These are phyloP conservation scores for Sympetrum striolatum DNA, from an alignment of 2,888 invertebrate species.

Conservation along the genomic window DNA sequence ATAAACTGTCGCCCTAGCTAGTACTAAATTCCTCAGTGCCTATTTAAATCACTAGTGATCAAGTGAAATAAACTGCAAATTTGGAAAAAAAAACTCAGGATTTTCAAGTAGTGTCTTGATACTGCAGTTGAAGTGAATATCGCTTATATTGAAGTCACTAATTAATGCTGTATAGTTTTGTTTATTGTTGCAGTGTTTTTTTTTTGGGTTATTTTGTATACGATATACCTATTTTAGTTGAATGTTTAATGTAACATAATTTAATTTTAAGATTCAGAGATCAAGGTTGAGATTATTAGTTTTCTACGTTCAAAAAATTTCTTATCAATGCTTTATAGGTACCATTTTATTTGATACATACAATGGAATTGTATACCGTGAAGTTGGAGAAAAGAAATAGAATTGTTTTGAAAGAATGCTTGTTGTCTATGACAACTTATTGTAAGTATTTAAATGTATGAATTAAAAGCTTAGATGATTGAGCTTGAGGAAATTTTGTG, in stretches of 20 bases:
- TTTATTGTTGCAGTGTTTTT: background rate
- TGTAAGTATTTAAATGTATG: background rate
- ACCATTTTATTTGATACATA: background rate
- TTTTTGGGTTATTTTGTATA: background rate
- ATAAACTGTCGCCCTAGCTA: conserved; percentile 46
- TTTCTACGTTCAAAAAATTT: background rate
- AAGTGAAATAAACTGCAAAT: background rate
- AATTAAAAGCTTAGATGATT: conserved; percentile 3
- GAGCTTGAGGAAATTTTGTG: too few relatives aligned
- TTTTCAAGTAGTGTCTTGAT: conserved; percentile 1
- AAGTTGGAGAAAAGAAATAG: background rate
- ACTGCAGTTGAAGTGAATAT: conserved; percentile 19
- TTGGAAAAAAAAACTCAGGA: conserved; percentile 12
- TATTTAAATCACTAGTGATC: background rate
- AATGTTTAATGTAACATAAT: background rate
- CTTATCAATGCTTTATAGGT: background rate
- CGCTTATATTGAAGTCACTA: conserved; percentile 11
- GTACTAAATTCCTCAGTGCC: conserved; percentile 40
- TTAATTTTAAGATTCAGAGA: background rate
- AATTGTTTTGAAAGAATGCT: conserved; percentile 23
- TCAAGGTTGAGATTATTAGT: background rate
- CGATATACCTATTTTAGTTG: background rate
- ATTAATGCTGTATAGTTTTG: conserved; percentile 21
- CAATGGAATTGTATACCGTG: background rate
- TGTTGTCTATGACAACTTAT: conserved; percentile 38